A percentile compares a stretch with the other conserved stretches of the same genome.
These are phyloP conservation scores for Gymnorhina tibicen DNA, from an alignment of 2,113 vertebrate genomes.

Conservation along the genomic window DNA sequence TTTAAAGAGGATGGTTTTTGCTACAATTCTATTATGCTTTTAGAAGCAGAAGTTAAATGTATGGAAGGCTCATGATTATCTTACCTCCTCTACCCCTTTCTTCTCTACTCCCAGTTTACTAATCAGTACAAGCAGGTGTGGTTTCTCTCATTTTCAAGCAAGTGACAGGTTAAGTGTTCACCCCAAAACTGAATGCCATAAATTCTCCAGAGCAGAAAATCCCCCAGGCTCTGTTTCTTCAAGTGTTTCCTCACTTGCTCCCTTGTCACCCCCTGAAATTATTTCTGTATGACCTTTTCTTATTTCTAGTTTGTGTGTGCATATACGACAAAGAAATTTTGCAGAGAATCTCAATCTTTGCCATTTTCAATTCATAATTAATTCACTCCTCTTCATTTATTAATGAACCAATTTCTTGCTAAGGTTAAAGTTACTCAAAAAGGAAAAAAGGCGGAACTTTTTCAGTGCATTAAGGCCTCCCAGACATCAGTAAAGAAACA, in stretches of 20 bases:
- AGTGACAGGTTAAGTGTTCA: neutral
- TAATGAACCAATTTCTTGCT: conserved; percentile 39
- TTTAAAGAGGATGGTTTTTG: neutral
- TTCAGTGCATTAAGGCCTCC: neutral
- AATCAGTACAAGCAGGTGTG: neutral
- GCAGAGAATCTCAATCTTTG: neutral
- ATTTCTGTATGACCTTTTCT: neutral
- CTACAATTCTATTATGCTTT: neutral
- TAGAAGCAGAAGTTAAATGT: neutral
- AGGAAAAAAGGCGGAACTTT: neutral
- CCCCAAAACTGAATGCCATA: neutral
- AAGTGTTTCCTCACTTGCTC: neutral
- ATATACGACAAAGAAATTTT: neutral
- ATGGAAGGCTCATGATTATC: neutral
- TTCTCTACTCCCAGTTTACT: neutral
- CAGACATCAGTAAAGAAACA: neutral
- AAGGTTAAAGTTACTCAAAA: neutral
- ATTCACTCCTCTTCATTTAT: conserved; percentile 27
- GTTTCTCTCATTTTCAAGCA: neutral
- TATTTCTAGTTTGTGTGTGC: neutral
- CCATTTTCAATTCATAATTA: conserved; percentile 10
- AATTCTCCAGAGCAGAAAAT: neutral
- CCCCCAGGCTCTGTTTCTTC: neutral
- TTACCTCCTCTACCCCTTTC: rapidly evolving
- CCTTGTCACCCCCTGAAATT: neutral